Conservation (phyloP, 2,113 vertebrate species). For the Monarcha castaneiventris region DNA sequence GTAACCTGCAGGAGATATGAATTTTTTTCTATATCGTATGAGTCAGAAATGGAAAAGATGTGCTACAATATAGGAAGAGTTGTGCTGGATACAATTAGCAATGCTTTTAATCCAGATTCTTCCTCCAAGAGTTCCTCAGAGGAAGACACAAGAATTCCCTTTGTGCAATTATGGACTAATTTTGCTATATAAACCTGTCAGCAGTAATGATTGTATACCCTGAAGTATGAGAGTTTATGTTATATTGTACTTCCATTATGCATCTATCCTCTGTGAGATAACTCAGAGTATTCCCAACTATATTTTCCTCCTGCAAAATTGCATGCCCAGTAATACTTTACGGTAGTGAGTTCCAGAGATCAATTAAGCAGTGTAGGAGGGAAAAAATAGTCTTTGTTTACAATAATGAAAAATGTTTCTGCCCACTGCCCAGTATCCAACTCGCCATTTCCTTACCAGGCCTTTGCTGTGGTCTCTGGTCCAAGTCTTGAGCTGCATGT, state of each 20-base stretch:
- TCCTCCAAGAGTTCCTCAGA: not conserved
- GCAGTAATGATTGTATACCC: not conserved
- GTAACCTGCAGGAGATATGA: not conserved
- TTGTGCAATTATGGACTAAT: not conserved
- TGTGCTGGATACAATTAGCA: not conserved
- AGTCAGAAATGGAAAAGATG: not conserved
- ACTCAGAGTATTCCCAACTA: not conserved
- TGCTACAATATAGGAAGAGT: not conserved
- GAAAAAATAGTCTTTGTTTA: not conserved
- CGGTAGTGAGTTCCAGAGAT: not conserved
- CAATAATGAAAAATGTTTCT: not conserved
- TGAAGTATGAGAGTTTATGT: not conserved
- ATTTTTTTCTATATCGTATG: not conserved
- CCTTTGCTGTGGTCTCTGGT: not conserved
- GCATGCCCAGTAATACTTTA: not conserved
- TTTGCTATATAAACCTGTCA: constrained; percentile 11
- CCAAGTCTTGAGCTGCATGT: not conserved
- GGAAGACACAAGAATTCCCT: not conserved
- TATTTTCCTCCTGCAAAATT: not conserved
- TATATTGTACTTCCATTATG: not conserved
- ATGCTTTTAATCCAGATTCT: not conserved
- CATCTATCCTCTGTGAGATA: not conserved
- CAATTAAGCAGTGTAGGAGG: not conserved
- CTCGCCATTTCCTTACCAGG: not conserved
- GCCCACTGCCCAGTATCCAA: not conserved